These are phyloP conservation scores for Lagria hirta DNA, from an alignment of 2,888 invertebrate genomes.

Conservation along the genomic window DNA sequence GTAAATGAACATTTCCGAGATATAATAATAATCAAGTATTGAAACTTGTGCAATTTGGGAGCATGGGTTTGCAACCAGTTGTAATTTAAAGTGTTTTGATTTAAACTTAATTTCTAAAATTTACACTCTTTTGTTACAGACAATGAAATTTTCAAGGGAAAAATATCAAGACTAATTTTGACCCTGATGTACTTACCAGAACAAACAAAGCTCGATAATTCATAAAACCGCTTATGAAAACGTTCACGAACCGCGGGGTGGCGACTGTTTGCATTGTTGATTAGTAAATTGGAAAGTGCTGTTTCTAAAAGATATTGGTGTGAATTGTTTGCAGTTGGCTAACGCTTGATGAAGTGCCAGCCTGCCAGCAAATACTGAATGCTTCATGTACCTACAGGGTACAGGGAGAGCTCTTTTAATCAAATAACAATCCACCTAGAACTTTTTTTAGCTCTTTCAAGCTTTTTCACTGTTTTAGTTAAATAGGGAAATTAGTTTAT, in stretches of 20 bases:
- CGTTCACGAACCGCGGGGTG: constrained; percentile 12
- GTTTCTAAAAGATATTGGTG: constrained; percentile 27
- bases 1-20: constrained; percentile 37
- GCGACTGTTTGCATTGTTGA: constrained; percentile 28
- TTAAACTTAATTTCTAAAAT: constrained; percentile 32
- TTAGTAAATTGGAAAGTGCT: constrained; percentile 29
- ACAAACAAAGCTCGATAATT: constrained; percentile 15
- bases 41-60: constrained; percentile 33
- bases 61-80: constrained; percentile 31
- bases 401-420: constrained; percentile 10
- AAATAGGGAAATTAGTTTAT: too few species aligned
- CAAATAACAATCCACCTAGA: constrained; percentile 13
- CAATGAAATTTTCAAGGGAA: too few species aligned
- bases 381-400: constrained; percentile 12
- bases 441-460: too few species aligned
- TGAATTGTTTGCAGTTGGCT: constrained; percentile 27
- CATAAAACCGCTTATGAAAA: constrained; percentile 18
- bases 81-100: constrained; percentile 30
- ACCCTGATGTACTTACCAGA: constrained; percentile 15
- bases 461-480: too few species aligned
- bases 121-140: too few species aligned
- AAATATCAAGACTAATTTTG: too few species aligned
- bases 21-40: constrained; percentile 32
- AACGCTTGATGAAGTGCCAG: constrained; percentile 15
- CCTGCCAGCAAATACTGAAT: too few species aligned